Base-by-base conservation (phyloP, 2,888 invertebrate genomes). In the Hydrotaea diabolus region DNA sequence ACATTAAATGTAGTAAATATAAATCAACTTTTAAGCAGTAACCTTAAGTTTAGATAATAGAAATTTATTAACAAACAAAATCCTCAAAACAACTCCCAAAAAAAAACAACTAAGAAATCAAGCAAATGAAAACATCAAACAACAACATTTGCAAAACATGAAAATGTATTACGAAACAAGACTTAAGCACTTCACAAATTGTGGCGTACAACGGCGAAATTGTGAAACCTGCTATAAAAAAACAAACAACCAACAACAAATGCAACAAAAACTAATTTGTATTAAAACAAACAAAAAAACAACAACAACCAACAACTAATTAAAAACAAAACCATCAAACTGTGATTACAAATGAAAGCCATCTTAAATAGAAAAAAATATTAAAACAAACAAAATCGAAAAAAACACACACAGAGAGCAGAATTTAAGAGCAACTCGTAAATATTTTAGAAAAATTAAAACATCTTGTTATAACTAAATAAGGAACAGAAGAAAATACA, bases 161-260 rank as follows among this genome's bases (percentile, higher is more conserved):
- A 83, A 66, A 83, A 84, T 69, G 74, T 80, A 81, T 83, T 81
- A 78, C 43, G 80, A 82, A 53, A 55, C 72, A 89, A 89, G 89
- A 90, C 89, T 89, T 89, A 88, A 90, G 88, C 88, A 89, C 89
- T 88, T 88, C 87, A 87, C 88, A 88, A 87, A 86, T 85, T 84
- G 73, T 80, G 84, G 79, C 82, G 83, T 83, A 71, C 73, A 83
- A 85, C 80, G 85, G 80, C 81, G 82, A 81, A 85, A 77, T 85
- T 87, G 85, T 86, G 86, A 84, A 86, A 85, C 82, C 81, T 84
- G 85, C 85, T 83, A 85, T 77, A 82, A 85, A 86, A 82, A 59
- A 59, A 7, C 49, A 74, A 74, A 21, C 26, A 43, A 74, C n/a
- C 49, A 74, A 74, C 43, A 43, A 74, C 69, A 83, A 83, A 74